Evolutionary conservation across 2,888 invertebrate species (phyloP), one percentile per base, ranked within the genome.

Genomic region (Fragum whitleyi): DNA sequence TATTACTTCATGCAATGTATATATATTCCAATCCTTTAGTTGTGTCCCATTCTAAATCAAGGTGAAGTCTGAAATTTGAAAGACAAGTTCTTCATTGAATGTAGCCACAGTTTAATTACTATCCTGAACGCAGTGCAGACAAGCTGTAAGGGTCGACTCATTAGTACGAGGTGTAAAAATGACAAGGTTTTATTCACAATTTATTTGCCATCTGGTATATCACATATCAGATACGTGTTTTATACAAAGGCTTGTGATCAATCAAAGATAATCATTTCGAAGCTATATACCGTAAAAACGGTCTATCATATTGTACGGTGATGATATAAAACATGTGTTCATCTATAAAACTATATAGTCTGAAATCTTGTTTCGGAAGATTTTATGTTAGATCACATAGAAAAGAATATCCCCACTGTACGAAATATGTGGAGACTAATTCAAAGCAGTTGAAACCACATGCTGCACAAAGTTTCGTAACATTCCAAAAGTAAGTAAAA

Each of bases 231-330:
- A 47, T 47, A 47, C 14, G 14, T 9, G 47, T 47, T 47, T 47
- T 47, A 47, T 47, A 47, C 47, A 47, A 47, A 47, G 47, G 19
- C 47, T 5, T 16, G 14, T 16, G 47, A 47, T 47, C 47, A 14
- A 47, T 47, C 47, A 47, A 47, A 47, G 47, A 47, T 47, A 47
- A 47, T 47, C 47, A 47, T 47, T 47, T 47, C 47, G 47, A 47
- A 47, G 14, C 47, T n/a, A 47, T 47, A 47, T n/a, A 47, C 47
- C 47, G 47, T 47, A 47, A 47, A 47, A 47, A 47, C 47, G 47
- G 47, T 47, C 47, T 47, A 47, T 47, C 47, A 47, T 47, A 47
- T 14, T 19, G 19, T n/a, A 14, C 14, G 47, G 5, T 47, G 19
- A 47, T 47, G 47, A 47, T 47, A 47, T 47, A 47, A 47, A 47